Percentiles rank a stretch among this genome's conserved stretches.
These are phyloP conservation scores for Odontamblyopus lacepedii DNA, from an alignment of 2,797 vertebrate species.

Conservation along the genomic window DNA sequence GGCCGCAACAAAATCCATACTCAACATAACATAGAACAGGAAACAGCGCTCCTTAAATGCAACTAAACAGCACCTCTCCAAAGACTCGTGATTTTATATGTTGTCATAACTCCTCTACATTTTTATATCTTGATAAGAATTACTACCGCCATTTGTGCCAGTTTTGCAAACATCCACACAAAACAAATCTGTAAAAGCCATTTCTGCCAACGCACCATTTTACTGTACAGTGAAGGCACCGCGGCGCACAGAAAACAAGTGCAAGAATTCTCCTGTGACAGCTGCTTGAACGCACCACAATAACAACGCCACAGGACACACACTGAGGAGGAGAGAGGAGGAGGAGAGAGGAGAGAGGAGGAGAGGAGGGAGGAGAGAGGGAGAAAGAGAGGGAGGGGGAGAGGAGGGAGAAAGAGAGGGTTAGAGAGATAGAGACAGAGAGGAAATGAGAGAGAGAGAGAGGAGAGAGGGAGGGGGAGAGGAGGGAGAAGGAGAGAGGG, in stretches of 20 bases:
- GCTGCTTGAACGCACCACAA: slow-evolving; percentile 29
- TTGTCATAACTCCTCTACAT: background rate
- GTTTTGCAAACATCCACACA: slow-evolving; percentile 2
- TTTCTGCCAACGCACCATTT: slow-evolving; percentile 29
- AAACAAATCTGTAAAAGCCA: slow-evolving; percentile 31
- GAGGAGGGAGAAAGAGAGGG: background rate
- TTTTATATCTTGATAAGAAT: background rate
- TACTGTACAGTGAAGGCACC: slow-evolving; percentile 25
- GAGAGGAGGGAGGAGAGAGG: background rate
- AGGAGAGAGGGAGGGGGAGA: too few relatives aligned
- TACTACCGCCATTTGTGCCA: background rate
- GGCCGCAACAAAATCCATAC: too few relatives aligned
- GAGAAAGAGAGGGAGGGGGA: background rate
- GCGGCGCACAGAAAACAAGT: slow-evolving; percentile 25
- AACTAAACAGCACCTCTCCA: background rate
- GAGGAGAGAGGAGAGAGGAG: background rate
- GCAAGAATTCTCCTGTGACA: slow-evolving; percentile 31
- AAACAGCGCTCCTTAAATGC: background rate
- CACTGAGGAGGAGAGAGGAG: background rate
- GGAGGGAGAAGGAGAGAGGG: too few relatives aligned
- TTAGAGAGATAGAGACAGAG: too few relatives aligned
- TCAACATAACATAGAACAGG: too few relatives aligned
- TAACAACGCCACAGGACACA: slow-evolving; percentile 30
- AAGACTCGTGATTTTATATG: background rate
- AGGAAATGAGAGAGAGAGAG: too few relatives aligned